Evolutionary conservation across 2,113 vertebrate genomes (phyloP).

Genomic region (Mus pahari): DNA sequence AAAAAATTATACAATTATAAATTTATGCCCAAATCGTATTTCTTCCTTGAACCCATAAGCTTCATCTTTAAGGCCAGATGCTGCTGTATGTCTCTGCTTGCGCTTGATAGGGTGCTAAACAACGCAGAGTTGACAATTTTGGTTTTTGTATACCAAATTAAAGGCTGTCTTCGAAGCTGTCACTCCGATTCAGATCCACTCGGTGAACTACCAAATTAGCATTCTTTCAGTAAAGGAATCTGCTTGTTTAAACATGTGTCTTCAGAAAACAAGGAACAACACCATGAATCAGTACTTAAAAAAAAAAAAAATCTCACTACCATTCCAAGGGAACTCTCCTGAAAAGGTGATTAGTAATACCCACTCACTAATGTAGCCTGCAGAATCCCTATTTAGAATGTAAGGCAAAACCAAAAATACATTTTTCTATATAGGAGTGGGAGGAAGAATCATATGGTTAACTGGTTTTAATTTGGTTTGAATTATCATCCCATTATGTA

Average conservation of each 20-base stretch:
- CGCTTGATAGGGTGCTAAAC: conserved; percentile 86
- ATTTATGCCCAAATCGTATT: conserved; percentile 83
- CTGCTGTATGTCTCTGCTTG: conserved; percentile 87
- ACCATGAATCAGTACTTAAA: conserved; percentile 82
- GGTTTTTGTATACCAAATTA: conserved; percentile 91
- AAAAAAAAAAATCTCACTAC: conserved; percentile 75
- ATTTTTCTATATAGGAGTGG: conserved; percentile 74
- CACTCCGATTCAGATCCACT: conserved; percentile 86
- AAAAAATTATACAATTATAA: conserved; percentile 79
- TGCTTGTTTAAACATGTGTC: conserved; percentile 87
- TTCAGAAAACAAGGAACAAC: conserved; percentile 86
- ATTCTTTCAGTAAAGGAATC: conserved; percentile 86
- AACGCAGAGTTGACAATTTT: conserved; percentile 88
- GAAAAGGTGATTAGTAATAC: conserved; percentile 79
- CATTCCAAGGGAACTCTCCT: conserved; percentile 64
- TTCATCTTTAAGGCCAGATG: conserved; percentile 85
- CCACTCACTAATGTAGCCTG: conserved; percentile 67
- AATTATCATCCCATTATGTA: conserved; percentile 76
- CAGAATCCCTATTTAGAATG: conserved; percentile 76
- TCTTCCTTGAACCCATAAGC: conserved; percentile 84
- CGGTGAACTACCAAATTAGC: conserved; percentile 87
- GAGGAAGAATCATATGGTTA: conserved; percentile 75
- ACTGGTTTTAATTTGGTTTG: conserved; percentile 74
- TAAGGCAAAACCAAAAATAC: conserved; percentile 64
- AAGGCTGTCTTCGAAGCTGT: conserved; percentile 90